Evolutionary conservation across 2,888 invertebrate genomes (phyloP).

Genomic region (Hofmannophila pseudospretella): DNA sequence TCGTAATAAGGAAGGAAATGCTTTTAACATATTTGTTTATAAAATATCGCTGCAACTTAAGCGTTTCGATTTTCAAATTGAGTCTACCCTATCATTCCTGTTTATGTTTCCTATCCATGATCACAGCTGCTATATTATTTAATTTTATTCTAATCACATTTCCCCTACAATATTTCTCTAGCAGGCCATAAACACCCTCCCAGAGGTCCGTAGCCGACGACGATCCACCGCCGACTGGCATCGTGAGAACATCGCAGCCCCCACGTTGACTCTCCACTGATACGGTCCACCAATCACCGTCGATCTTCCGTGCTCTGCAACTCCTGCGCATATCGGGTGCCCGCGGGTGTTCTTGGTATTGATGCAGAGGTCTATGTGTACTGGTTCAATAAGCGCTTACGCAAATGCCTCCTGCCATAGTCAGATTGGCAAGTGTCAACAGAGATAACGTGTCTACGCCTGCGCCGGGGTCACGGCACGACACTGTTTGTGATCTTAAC

Average conservation of each 20-base stretch:
- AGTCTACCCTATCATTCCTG: no score
- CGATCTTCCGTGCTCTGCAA: constrained; percentile 25
- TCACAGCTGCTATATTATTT: no score
- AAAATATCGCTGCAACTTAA: no score
- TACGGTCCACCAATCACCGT: constrained; percentile 34
- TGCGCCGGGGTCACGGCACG: constrained; percentile 48
- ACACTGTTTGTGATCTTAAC: constrained; percentile 43
- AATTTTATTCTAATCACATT: no score
- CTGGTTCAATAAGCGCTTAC: constrained; percentile 59
- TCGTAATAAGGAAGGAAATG: no score
- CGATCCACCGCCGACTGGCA: constrained; percentile 67
- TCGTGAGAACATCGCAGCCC: constrained; percentile 33
- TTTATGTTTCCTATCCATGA: no score
- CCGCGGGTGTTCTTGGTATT: not conserved
- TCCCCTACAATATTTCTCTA: not conserved
- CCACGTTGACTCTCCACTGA: constrained; percentile 55
- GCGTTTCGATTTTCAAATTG: no score
- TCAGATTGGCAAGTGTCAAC: constrained; percentile 63
- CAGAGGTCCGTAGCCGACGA: constrained; percentile 53
- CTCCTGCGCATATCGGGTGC: not conserved
- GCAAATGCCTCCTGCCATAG: constrained; percentile 61
- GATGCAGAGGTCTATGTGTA: constrained; percentile 19
- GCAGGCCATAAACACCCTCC: constrained; percentile 21
- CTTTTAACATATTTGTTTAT: no score
- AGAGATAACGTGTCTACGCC: constrained; percentile 56